A percentile compares a stretch with the other conserved stretches of the same genome.
phyloP scores from a whole-genome alignment of 2,888 invertebrate species.

The Caenorhabditis wallacei region DNA sequence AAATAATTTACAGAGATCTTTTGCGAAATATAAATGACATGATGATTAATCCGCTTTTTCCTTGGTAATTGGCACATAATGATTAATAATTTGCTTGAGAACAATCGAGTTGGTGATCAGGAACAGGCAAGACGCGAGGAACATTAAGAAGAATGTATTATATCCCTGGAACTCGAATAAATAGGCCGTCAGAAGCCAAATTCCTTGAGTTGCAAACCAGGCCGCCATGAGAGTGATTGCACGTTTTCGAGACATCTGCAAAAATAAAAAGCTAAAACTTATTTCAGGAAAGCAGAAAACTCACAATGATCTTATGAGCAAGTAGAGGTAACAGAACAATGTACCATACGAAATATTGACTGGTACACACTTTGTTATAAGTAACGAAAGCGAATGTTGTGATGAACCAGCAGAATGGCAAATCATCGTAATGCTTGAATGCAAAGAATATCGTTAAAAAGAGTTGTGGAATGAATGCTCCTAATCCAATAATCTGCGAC shows the following conservation, averaged over 20 bases:
- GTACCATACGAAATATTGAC: slow-evolving; percentile 97
- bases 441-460: slow-evolving; percentile 72
- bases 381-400: slow-evolving; percentile 93
- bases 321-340: slow-evolving; percentile 92
- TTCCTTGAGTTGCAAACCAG: slow-evolving; percentile 88
- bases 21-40: slow-evolving; percentile 14
- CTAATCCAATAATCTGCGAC: slow-evolving; percentile 71
- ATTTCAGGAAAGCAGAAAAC: background rate
- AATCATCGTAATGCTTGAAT: slow-evolving; percentile 85
- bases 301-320: slow-evolving; percentile 72
- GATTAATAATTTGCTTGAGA: slow-evolving; percentile 43
- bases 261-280: too few relatives aligned
- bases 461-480: slow-evolving; percentile 81
- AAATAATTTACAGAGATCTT: slow-evolving; percentile 24
- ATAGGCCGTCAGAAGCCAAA: slow-evolving; percentile 95
- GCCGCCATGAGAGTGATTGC: slow-evolving; percentile 84
- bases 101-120: slow-evolving; percentile 88
- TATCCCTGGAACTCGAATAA: slow-evolving; percentile 91
- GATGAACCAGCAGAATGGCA: slow-evolving; percentile 91
- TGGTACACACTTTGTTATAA: slow-evolving; percentile 93
- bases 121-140: slow-evolving; percentile 91
- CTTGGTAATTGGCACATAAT: slow-evolving; percentile 46
- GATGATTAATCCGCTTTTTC: slow-evolving; percentile 53
- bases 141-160: slow-evolving; percentile 91
- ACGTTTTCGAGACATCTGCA: slow-evolving; percentile 70